Evolutionary conservation across 1,140 invertebrate species (phyloP), one percentile per base, ranked within the genome.

Genomic region (Subanguina moxae): DNA sequence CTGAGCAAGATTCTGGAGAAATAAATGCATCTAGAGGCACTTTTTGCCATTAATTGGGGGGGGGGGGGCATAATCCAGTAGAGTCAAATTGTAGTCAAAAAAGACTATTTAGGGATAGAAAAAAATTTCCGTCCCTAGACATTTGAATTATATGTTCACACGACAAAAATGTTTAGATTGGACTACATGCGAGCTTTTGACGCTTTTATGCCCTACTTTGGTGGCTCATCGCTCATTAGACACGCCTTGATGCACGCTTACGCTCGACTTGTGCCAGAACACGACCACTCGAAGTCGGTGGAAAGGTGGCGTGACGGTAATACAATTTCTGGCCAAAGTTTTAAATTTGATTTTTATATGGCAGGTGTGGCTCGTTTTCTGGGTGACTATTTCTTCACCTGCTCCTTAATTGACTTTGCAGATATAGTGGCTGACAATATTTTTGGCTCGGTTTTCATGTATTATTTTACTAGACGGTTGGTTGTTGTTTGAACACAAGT

Each of bases 351-450:
- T 63, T n/a, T 65, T 23, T 62, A 69, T 17, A 65, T 80, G 1
- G 80, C 82, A 66, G 80, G 81, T 11, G 74, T 82, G 42, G 78
- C 75, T 5, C 72, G 81, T 3, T 83, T 95, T 84, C 91, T 96
- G n/a, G 93, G 93, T 1, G 94, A 97, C 84, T 93, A 91, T 43
- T 76, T 73, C 11, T 97, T 97, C 83, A 92, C 92, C 0, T 97
- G 94, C 85, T 89, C 90, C 78, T 90, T 94, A 32, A 93, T 94
- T 83, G 90, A 95, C 78, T 85, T 88, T 70, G 91, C 92, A 0
- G 88, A 90, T 75, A 86, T 89, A 23, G 94, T 95, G 80, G 90
- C 93, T 1, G 88, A 90, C 73, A 89, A 89, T 21, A 90, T 91
- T 1, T 90, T 91, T 82, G 81, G 75, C 13, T 90, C 90, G 76